Evolutionary conservation across 2,797 vertebrate species (phyloP).

Genomic region (Australoheros facetus): DNA sequence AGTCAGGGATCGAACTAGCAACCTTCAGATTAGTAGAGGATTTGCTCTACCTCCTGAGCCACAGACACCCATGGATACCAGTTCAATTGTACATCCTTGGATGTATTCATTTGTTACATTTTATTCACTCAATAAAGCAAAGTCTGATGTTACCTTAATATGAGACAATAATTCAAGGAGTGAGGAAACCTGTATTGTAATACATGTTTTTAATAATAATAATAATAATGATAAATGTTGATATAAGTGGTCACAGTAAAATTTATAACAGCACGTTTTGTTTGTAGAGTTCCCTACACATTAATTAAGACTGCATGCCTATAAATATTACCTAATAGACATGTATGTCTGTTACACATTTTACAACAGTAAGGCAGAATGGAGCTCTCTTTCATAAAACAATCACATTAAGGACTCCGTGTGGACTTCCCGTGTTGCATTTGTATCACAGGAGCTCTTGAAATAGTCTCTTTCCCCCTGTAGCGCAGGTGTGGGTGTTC

Average conservation of each 20-base stretch:
- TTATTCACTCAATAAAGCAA: no score
- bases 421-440: background rate
- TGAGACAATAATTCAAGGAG: no score
- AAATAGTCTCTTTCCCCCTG: background rate
- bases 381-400: background rate
- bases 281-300: background rate
- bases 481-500: background rate
- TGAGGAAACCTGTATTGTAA: no score
- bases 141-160: no score
- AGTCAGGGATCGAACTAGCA: no score
- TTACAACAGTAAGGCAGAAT: no score
- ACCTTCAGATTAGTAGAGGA: no score
- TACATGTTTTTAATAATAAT: no score
- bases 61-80: no score
- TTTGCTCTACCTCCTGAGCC: no score
- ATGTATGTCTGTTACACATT: background rate
- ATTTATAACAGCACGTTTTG: background rate
- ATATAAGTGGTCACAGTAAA: background rate
- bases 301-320: background rate
- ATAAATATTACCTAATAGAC: background rate
- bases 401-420: background rate
- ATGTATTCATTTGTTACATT: no score
- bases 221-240: background rate
- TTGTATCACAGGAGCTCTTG: background rate
- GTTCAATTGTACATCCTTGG: no score